A percentile compares a stretch with the other conserved stretches of the same genome.
Evolutionary conservation across 2,888 invertebrate genomes (phyloP).

Genomic region (Diaprepes abbreviatus): DNA sequence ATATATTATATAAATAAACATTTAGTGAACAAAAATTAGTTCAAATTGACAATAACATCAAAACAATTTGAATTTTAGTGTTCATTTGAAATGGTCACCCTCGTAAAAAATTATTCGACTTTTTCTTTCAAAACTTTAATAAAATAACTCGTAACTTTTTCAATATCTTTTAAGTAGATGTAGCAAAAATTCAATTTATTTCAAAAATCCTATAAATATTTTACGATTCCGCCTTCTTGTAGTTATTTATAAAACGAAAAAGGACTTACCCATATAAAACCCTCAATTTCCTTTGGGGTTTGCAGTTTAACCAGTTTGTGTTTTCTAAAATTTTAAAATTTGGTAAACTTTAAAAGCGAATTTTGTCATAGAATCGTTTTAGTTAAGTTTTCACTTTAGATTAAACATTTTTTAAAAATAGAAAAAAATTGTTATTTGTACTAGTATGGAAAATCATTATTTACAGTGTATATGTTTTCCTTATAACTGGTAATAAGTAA

Average conservation of each 20-base stretch:
- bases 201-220: slow-evolving; percentile 22
- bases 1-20: too few relatives aligned
- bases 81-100: too few relatives aligned
- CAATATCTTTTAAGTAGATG: slow-evolving; percentile 10
- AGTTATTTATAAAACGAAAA: slow-evolving; percentile 39
- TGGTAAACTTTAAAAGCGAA: not conserved
- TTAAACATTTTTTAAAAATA: too few relatives aligned
- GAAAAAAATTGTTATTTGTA: too few relatives aligned
- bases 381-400: too few relatives aligned
- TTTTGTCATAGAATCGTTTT: too few relatives aligned
- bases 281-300: slow-evolving; percentile 12
- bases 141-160: not conserved
- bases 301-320: slow-evolving; percentile 11
- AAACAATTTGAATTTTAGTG: too few relatives aligned
- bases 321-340: slow-evolving; percentile 6
- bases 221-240: slow-evolving; percentile 33
- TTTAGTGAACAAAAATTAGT: too few relatives aligned
- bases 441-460: too few relatives aligned
- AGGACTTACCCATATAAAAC: slow-evolving; percentile 23
- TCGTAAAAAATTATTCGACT: slow-evolving; percentile 14
- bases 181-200: slow-evolving; percentile 12
- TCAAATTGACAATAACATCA: too few relatives aligned
- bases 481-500: too few relatives aligned
- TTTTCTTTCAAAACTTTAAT: slow-evolving; percentile 11
- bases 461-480: too few relatives aligned